phyloP scores from a whole-genome alignment of 2,888 invertebrate species.

The Epistrophella euchroma region DNA sequence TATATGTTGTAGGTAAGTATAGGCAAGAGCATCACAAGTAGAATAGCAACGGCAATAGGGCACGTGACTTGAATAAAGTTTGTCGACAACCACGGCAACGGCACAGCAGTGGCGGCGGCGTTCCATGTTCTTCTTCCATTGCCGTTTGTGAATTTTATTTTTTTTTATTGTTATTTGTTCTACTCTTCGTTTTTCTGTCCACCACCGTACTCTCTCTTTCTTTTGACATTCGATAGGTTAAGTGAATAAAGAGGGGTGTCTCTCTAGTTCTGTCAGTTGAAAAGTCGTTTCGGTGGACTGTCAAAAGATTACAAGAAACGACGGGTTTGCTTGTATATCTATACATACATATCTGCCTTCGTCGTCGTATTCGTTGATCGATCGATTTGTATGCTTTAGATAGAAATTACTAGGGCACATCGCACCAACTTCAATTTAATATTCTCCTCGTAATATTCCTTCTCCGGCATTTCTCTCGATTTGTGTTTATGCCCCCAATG shows the following conservation, averaged over 20 bases:
- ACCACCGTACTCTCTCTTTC: conserved; percentile 55
- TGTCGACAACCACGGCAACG: conserved; percentile 45
- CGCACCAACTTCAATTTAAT: conserved; percentile 37
- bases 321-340: conserved; percentile 31
- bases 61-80: conserved; percentile 73
- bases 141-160: conserved; percentile 50
- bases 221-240: conserved; percentile 53
- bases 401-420: conserved; percentile 66
- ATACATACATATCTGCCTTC: not conserved
- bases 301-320: conserved; percentile 53
- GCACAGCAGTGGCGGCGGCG: conserved; percentile 16
- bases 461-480: not conserved
- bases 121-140: conserved; percentile 40
- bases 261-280: conserved; percentile 16
- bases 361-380: conserved; percentile 35
- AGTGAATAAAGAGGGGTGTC: not conserved
- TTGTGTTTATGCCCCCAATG: not conserved
- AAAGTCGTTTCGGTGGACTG: conserved; percentile 51
- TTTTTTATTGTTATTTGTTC: not conserved
- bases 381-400: conserved; percentile 55
- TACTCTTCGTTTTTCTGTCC: conserved; percentile 15
- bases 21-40: conserved; percentile 40
- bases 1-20: not conserved
- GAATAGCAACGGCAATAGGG: conserved; percentile 68
- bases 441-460: conserved; percentile 9